Evolutionary conservation across 2,113 vertebrate species (phyloP).

Genomic region (Pterocles burchelli): DNA sequence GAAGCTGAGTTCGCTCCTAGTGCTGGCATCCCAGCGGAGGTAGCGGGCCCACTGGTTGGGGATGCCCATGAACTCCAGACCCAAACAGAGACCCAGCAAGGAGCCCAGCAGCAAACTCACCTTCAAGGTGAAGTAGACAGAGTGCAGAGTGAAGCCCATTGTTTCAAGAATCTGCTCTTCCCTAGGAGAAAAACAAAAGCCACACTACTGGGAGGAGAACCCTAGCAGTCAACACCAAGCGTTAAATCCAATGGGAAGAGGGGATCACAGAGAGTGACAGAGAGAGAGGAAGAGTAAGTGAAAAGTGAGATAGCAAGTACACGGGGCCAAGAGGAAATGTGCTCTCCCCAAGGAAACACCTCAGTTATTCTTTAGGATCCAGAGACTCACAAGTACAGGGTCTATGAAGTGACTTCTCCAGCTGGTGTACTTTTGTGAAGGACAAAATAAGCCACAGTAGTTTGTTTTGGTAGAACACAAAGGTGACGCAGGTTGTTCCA

Average conservation of each 20-base stretch:
- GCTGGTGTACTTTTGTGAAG: neutral
- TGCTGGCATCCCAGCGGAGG: conserved; percentile 95
- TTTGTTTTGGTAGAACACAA: neutral
- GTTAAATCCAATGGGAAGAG: conserved; percentile 29
- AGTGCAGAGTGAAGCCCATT: conserved; percentile 80
- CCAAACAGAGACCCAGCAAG: conserved; percentile 82
- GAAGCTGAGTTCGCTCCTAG: conserved; percentile 92
- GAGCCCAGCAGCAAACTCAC: conserved; percentile 85
- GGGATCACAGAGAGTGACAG: neutral
- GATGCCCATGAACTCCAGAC: conserved; percentile 92
- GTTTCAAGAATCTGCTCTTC: conserved; percentile 58
- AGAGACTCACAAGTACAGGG: conserved; percentile 42
- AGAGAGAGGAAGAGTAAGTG: neutral
- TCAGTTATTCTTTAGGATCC: conserved; percentile 69
- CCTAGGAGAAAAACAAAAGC: conserved; percentile 13
- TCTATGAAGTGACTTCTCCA: neutral
- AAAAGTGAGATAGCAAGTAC: neutral
- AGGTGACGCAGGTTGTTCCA: neutral
- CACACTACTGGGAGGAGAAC: neutral
- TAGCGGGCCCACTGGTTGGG: conserved; percentile 96
- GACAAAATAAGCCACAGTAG: neutral
- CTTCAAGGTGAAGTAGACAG: conserved; percentile 79
- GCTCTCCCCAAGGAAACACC: conserved; percentile 57
- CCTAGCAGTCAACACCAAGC: neutral
- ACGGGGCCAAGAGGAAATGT: neutral